phyloP scores from a whole-genome alignment of 2,888 invertebrate species.

The Aporophyla nigra region DNA sequence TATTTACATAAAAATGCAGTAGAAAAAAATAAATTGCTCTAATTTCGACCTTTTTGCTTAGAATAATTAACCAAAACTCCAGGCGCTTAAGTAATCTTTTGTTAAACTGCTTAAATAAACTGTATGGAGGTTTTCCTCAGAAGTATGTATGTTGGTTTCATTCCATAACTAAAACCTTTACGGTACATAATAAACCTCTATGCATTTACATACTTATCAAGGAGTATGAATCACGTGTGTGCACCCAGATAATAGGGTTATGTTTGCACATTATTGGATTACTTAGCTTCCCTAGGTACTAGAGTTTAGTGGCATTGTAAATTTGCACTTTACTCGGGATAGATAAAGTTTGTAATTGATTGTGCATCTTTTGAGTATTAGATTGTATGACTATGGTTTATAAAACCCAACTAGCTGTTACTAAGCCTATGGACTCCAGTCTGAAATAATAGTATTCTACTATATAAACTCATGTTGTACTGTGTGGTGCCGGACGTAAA shows the following conservation, averaged over 20 bases:
- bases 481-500: no score
- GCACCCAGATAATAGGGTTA: conserved; percentile 63
- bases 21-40: no score
- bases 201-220: conserved; percentile 36
- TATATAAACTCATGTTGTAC: no score
- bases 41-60: no score
- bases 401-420: no score
- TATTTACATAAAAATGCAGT: no score
- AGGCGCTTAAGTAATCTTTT: not conserved
- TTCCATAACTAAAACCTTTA: not conserved
- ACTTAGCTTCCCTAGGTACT: conserved; percentile 55
- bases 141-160: no score
- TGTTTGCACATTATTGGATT: conserved; percentile 61
- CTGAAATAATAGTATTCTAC: no score
- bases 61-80: not conserved
- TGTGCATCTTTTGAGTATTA: not conserved
- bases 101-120: not conserved
- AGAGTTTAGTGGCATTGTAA: not conserved
- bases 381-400: conserved; percentile 1
- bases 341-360: conserved; percentile 4
- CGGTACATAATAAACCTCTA: conserved; percentile 3
- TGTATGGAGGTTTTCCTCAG: not conserved
- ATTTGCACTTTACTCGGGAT: not conserved
- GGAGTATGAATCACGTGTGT: conserved; percentile 57
- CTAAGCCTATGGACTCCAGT: no score